These are phyloP conservation scores for Lordiphosa fenestrarum DNA, from an alignment of 2,888 invertebrate genomes.

Conservation along the genomic window DNA sequence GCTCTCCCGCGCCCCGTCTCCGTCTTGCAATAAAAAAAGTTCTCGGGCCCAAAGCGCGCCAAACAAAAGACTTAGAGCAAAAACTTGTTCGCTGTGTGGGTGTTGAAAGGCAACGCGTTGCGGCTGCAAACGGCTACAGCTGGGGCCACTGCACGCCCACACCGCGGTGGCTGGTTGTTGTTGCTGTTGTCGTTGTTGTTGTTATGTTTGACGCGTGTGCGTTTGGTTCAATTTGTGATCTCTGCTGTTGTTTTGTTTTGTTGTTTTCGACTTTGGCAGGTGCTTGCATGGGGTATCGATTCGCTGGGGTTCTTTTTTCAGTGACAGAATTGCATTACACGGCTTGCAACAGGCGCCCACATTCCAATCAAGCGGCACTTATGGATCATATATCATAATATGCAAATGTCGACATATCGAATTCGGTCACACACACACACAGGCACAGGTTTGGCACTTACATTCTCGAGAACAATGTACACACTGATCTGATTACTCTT, in stretches of 20 bases:
- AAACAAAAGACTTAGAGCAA: constrained; percentile 74
- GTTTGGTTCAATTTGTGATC: constrained; percentile 23
- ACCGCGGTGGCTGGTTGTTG: constrained; percentile 27
- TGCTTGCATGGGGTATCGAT: constrained; percentile 8
- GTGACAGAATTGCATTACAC: constrained; percentile 27
- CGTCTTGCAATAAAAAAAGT: too few relatives aligned
- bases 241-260: constrained; percentile 31
- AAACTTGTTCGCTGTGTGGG: constrained; percentile 67
- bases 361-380: constrained; percentile 63
- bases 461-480: constrained; percentile 13
- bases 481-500: constrained; percentile 21
- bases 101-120: constrained; percentile 64
- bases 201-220: constrained; percentile 26
- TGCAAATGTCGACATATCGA: constrained; percentile 53
- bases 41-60: constrained; percentile 46
- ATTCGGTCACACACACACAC: constrained; percentile 42
- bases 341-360: constrained; percentile 48
- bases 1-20: constrained; percentile 10
- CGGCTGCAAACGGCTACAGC: constrained; percentile 24
- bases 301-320: too few relatives aligned
- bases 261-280: constrained; percentile 27
- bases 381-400: constrained; percentile 55
- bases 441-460: constrained; percentile 15
- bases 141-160: constrained; percentile 53
- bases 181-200: constrained; percentile 22